These are phyloP conservation scores for Petaurus breviceps DNA, from an alignment of 2,113 vertebrate genomes.

Conservation along the genomic window DNA sequence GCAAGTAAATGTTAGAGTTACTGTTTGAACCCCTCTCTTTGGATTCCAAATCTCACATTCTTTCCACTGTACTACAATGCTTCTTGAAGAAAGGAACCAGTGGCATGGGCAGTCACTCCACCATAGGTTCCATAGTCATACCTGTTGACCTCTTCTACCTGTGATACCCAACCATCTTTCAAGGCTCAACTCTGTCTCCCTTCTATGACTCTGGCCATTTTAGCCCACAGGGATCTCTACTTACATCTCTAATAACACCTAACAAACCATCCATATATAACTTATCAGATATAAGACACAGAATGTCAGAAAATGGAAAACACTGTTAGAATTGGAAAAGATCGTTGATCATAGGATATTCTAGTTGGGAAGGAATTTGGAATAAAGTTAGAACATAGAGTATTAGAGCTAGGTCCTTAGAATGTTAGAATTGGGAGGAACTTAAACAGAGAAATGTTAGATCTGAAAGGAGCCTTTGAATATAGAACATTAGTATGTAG, in stretches of 20 bases:
- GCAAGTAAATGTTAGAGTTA: background rate
- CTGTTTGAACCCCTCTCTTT: background rate
- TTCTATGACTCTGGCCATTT: background rate
- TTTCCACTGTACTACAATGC: background rate
- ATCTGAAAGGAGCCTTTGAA: background rate
- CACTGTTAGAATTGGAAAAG: background rate
- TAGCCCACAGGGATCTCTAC: background rate
- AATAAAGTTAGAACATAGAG: background rate
- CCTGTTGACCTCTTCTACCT: background rate
- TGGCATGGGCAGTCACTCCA: background rate
- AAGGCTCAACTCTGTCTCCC: background rate
- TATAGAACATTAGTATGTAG: background rate
- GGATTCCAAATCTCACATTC: background rate
- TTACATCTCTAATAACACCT: background rate
- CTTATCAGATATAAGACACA: background rate
- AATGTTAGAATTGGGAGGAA: background rate
- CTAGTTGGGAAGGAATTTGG: background rate
- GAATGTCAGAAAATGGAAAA: background rate
- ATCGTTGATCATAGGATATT: background rate
- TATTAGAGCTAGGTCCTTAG: background rate
- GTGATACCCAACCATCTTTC: background rate
- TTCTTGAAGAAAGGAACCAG: background rate
- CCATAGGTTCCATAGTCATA: background rate
- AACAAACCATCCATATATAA: background rate
- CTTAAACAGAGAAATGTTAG: too few species aligned